These are phyloP conservation scores for Serripes groenlandicus DNA, from an alignment of 2,888 invertebrate genomes.

Conservation along the genomic window DNA sequence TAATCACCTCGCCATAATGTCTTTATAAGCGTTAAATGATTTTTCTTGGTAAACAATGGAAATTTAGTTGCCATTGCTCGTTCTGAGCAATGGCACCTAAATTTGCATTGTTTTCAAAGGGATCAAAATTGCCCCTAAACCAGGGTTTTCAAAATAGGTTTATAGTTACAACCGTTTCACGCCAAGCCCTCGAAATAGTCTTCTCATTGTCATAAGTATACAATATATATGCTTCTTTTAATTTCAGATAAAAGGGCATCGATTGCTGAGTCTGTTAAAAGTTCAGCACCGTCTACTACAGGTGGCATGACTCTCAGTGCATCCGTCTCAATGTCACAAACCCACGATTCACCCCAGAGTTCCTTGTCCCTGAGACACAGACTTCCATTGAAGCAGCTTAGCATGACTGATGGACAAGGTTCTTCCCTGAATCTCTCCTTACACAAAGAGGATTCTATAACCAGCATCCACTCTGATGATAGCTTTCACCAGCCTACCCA, in stretches of 20 bases:
- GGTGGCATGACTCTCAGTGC: conserved; percentile 1
- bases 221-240: neutral
- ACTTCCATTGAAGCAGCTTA: neutral
- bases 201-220: neutral
- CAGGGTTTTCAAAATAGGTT: neutral
- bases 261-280: neutral
- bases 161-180: neutral
- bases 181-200: neutral
- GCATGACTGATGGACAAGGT: neutral
- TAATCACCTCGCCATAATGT: too few relatives aligned
- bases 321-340: neutral
- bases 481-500: conserved; percentile 47
- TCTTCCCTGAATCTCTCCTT: neutral
- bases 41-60: neutral
- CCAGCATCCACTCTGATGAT: conserved; percentile 33
- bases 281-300: neutral
- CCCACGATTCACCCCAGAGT: conserved; percentile 1
- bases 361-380: neutral
- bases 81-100: neutral
- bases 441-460: conserved; percentile 3
- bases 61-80: neutral
- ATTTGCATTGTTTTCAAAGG: too few relatives aligned
- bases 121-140: neutral
- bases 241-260: conserved; percentile 11
- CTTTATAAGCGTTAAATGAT: too few relatives aligned